Evolutionary conservation across 2,888 invertebrate species (phyloP).

Genomic region (Nephrocerus scutellatus): DNA sequence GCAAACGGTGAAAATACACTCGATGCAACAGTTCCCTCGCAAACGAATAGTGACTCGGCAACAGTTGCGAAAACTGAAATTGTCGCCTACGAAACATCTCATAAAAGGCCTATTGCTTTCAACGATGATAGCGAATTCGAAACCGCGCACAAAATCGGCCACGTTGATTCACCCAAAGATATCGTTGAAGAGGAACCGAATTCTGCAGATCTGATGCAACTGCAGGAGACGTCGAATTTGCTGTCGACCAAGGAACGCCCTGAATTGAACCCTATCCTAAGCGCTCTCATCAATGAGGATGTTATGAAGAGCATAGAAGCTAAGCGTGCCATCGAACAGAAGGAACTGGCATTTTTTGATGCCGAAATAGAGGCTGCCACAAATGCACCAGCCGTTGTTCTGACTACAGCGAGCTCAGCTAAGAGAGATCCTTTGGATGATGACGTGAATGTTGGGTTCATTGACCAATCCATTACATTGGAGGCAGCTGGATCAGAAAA

Average conservation of each 20-base stretch:
- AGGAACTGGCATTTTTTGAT: constrained; percentile 34
- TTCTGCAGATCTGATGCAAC: constrained; percentile 25
- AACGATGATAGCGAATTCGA: constrained; percentile 40
- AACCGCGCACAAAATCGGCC: constrained; percentile 40
- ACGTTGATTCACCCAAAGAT: constrained; percentile 14
- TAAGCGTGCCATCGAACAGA: constrained; percentile 42
- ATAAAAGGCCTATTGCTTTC: constrained; percentile 57
- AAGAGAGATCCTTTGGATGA: constrained; percentile 24
- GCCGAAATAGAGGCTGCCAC: constrained; percentile 33
- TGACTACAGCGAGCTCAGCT: constrained; percentile 34
- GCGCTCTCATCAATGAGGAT: constrained; percentile 50
- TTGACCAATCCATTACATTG: constrained; percentile 51
- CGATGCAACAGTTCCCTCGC: constrained; percentile 7
- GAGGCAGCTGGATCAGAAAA: constrained; percentile 63
- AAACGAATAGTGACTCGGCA: too few species aligned
- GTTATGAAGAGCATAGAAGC: constrained; percentile 52
- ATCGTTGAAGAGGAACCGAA: constrained; percentile 23
- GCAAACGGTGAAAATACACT: constrained; percentile 24
- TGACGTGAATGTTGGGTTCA: constrained; percentile 37
- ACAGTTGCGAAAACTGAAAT: constrained; percentile 19
- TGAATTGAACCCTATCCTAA: constrained; percentile 45
- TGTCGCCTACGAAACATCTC: constrained; percentile 60
- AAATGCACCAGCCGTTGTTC: constrained; percentile 24
- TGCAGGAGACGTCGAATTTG: constrained; percentile 38
- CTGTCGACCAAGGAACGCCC: constrained; percentile 46